Base-by-base conservation (phyloP, 2,113 vertebrate species). In the Butastur rufipennis region DNA sequence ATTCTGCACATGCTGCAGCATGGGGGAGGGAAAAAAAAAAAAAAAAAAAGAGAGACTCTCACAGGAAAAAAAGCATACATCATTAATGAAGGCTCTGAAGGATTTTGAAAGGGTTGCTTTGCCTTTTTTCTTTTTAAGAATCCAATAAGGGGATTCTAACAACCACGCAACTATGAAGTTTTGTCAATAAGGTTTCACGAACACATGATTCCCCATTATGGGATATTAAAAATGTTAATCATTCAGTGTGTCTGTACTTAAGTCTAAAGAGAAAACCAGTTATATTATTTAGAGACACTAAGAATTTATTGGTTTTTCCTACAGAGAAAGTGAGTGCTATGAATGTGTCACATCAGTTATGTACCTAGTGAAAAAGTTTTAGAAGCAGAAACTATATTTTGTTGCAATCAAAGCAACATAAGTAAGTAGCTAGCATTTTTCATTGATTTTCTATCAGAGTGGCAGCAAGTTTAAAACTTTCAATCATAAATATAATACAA, bases 251-350 rank as follows among this genome's bases (percentile, higher is more conserved):
- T 84, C 70, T 71, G 61, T 81, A 79, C 81, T 96, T 93, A 93
- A 92, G 59, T 85, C 79, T 72, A 87, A 94, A 88, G 83, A 95
- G 78, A 95, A 96, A 95, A 48, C 50, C 43, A 67, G 17, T 43
- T 85, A 17, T n/a, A 55, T 40, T 81, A 71, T 95, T 97, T 80
- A 91, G 56, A 74, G 67, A 80, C 61, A 32, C 4, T 71, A 95
- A 95, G 81, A 94, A 85, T 88, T 48, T 70, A 23, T 27, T 74
- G 31, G 4, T 38, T 13, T 71, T 90, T 94, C 82, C 71, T 91
- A 42, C 56, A 17, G 78, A 85, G 81, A 87, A 79, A n/a, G 8
- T 22, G 34, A 92, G 32, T 53, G 10, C 56, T 77, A 66, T 32
- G 72, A 96, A 87, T 26, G 40, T 45, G 71, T 16, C 58, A 94